Base-by-base conservation (phyloP, 2,888 invertebrate species). In the Lasioglossum villosulum region DNA sequence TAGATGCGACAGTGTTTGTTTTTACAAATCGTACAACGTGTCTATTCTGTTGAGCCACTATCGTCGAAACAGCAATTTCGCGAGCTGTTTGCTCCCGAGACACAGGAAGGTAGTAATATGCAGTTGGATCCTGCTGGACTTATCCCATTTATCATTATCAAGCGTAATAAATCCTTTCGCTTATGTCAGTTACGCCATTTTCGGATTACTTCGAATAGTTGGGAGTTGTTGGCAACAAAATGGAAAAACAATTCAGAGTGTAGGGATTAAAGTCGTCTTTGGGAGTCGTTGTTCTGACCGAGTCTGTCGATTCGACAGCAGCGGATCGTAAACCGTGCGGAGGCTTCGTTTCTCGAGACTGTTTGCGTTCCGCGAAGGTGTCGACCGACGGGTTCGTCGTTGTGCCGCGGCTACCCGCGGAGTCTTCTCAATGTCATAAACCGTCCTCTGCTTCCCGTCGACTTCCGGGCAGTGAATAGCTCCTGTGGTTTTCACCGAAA, bases 381-480 rank as follows among this genome's bases (percentile, higher is more conserved):
- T 73, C 82, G 80, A 68, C 39, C 80, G 48, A 39, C n/a, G 52
- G 39, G 45, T 73, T 66, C n/a, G 39, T 8, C 39, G 68, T 16
- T 45, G 1, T 48, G 70, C 42, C 39, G 16, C 48, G 63, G 19
- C 59, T 48, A 37, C 48, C 30, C 70, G 56, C 73, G 82, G 27
- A 34, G n/a, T 39, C 19, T 27, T 48, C 78, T 42, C 59, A 52
- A 27, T 63, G 71, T 72, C 82, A 75, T 82, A 79, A 82, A 84
- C 78, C 48, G 16, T 82, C 76, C 72, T 30, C 59, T 5, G 75
- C 37, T 59, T 63, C 39, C 2, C 45, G 70, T 27, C 5, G 78
- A 88, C 84, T 88, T 90, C 86, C 89, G 87, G 84, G 23, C 16
- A 10, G 52, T 37, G 16, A 39, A 4, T 30, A 16, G n/a, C 66